These are phyloP conservation scores for Eurystomus glaucurus DNA, from an alignment of 2,797 vertebrate species.

Conservation along the genomic window DNA sequence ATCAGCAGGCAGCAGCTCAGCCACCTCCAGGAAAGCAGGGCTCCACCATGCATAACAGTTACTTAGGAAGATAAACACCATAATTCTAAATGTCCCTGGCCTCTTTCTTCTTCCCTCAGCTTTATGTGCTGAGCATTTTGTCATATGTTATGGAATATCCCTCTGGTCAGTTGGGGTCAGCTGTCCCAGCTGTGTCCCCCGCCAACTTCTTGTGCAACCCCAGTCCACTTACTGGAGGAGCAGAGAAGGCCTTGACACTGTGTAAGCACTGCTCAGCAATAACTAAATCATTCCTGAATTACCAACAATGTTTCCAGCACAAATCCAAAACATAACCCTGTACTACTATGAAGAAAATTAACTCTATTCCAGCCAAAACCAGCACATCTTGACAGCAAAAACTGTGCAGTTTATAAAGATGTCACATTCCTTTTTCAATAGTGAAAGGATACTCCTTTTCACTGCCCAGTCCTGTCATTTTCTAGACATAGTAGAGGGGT, in stretches of 20 bases:
- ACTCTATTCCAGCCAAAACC: background rate
- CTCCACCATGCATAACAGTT: accelerated
- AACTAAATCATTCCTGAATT: background rate
- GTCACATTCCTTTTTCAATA: background rate
- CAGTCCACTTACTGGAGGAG: background rate
- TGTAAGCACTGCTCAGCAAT: background rate
- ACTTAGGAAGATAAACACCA: background rate
- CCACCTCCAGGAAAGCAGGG: background rate
- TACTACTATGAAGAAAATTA: background rate
- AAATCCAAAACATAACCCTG: background rate
- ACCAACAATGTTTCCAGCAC: background rate
- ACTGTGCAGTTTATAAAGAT: background rate
- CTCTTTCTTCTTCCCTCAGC: background rate
- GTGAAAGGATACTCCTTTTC: background rate
- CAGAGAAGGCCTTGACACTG: background rate
- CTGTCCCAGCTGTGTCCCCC: background rate
- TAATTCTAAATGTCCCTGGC: no score
- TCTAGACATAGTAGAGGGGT: background rate
- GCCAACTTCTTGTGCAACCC: background rate
- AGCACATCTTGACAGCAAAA: background rate
- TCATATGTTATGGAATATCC: background rate
- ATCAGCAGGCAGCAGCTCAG: background rate
- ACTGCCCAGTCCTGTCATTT: background rate
- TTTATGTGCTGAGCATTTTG: no score
- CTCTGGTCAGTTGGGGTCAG: background rate